Evolutionary conservation across 2,797 vertebrate species (phyloP), one percentile per base, ranked within the genome.

Genomic region (Bovichtus variegatus): DNA sequence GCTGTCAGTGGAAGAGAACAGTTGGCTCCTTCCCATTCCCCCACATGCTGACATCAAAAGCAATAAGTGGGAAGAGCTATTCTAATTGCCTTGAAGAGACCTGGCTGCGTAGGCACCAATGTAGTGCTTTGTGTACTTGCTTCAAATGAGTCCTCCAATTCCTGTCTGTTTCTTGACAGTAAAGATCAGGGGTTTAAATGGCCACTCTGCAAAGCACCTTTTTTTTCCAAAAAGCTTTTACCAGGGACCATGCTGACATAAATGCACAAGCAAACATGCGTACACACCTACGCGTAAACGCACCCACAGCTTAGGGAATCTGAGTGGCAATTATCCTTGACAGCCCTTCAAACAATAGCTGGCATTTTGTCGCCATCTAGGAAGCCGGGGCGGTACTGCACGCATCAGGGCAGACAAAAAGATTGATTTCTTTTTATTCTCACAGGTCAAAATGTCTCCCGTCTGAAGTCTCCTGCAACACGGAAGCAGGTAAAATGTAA

Each of bases 351-450:
- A 41, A 88, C 23, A 89, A 91, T 92, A 71, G 54, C 85, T 91
- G 88, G 85, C 94, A 89, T 85, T 91, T 81, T 93, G 89, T 94
- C 88, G 91, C 94, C 94, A 94, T 93, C 94, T 95, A 93, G 80
- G 83, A 77, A 92, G 84, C 75, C 74, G 76, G 60, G 62, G 60
- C 2, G 63, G 92, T 83, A 94, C 71, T 92, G 86, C 87, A 1
- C 5, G 38, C 23, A 46, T 66, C 36, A 53, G 41, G 9, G 40
- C 27, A 18, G 62, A 64, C 64, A 63, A 67, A 57, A 74, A 74
- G 75, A 85, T 79, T 72, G 81, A 86, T 85, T 86, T 69, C 55
- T 40, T 84, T 85, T 68, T 29, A 46, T 64, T 50, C 53, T 74
- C 60, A 46, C 2, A 11, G 53, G 73, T 79, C 61, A 74, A 74